Evolutionary conservation across 2,888 invertebrate species (phyloP).

Genomic region (Melitaea athalia): DNA sequence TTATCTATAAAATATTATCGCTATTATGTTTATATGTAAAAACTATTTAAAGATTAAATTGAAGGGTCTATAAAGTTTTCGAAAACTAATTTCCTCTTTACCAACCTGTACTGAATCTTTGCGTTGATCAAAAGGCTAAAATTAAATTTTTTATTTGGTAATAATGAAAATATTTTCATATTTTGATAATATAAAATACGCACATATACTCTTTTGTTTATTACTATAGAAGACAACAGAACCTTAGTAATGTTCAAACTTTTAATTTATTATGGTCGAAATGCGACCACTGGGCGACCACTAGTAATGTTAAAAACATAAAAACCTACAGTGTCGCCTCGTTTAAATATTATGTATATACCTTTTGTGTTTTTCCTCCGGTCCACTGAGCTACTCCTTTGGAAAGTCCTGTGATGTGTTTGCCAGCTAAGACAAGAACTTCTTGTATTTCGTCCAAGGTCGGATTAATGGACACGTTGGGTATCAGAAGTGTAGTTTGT

Average conservation of each 20-base stretch:
- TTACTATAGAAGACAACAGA: too few species aligned
- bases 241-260: too few species aligned
- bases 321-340: neutral
- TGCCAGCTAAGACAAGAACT: conserved; percentile 89
- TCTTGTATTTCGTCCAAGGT: conserved; percentile 96
- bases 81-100: conserved; percentile 6
- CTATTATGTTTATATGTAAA: neutral
- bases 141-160: conserved; percentile 19
- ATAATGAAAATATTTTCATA: neutral
- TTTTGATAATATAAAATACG: too few species aligned
- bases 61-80: neutral
- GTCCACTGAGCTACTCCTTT: conserved; percentile 97
- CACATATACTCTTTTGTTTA: too few species aligned
- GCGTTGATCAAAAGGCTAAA: conserved; percentile 37
- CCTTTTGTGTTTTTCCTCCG: conserved; percentile 84
- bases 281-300: too few species aligned
- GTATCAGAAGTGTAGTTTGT: conserved; percentile 92
- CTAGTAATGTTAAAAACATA: too few species aligned
- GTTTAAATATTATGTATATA: conserved; percentile 40
- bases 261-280: too few species aligned
- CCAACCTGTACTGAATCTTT: conserved; percentile 38
- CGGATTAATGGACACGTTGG: conserved; percentile 93
- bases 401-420: conserved; percentile 91
- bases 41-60: conserved; percentile 1
- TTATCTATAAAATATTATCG: neutral